Evolutionary conservation across 2,113 vertebrate genomes (phyloP), one percentile per base, ranked within the genome.

Genomic region (Thymallus thymallus): DNA sequence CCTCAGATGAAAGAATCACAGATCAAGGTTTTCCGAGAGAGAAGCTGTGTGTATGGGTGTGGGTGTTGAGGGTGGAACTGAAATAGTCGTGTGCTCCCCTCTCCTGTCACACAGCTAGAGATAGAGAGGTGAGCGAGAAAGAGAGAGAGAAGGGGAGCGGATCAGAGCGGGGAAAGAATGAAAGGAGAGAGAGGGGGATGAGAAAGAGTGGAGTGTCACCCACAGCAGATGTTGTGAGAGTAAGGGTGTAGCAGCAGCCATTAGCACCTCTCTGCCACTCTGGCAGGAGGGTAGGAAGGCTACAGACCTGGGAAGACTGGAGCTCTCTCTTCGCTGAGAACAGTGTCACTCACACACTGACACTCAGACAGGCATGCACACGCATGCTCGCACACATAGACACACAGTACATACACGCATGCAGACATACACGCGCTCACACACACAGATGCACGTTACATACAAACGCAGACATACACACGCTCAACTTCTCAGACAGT

Each of bases 211-310:
- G 87, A 85, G 90, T 91, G 90, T 92, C 91, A 90, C 84, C 85
- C 81, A 46, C 84, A 88, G 88, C 91, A 93, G 92, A 91, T 92
- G 89, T 88, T 91, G 76, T 73, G 90, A 86, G 90, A 91, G 79
- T 85, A 72, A 46, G 64, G 86, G 84, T 82, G 60, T 85, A 84
- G 88, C 86, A 71, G 85, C 89, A 87, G 85, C 91, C 86, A 93
- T 94, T 93, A 93, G 90, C 92, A 90, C 91, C 89, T 93, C 83
- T 77, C 87, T 90, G 88, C 90, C 88, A 91, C 90, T 89, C 87
- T 86, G 88, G 74, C 76, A 32, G 84, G 88, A 84, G 85, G 82
- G 86, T 77, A 75, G 77, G 76, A 81, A 84, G 72, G 55, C 85
- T 85, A 81, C 82, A 82, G 86, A 86, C 88, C 87, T 82, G 80